phyloP scores from a whole-genome alignment of 2,888 invertebrate genomes.

The Phorcus lineatus region DNA sequence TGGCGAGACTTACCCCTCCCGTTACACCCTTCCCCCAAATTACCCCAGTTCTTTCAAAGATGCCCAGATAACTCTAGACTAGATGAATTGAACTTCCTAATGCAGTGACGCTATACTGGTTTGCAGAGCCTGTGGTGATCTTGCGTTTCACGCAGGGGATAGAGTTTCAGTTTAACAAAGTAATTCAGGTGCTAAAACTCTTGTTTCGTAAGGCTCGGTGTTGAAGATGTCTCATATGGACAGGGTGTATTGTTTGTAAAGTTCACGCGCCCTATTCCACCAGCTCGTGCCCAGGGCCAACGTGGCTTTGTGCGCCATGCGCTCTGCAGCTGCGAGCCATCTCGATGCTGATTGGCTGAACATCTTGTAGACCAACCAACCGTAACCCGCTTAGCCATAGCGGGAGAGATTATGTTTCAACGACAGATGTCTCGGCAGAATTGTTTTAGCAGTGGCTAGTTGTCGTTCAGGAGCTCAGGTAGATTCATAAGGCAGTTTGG shows the following conservation, averaged over 20 bases:
- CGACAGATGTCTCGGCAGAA: slow-evolving; percentile 1
- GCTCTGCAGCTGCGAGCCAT: background rate
- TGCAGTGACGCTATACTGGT: too few relatives aligned
- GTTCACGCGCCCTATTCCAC: background rate
- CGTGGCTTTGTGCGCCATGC: background rate
- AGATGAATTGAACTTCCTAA: too few relatives aligned
- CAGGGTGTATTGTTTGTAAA: background rate
- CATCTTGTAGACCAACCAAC: background rate
- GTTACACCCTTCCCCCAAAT: too few relatives aligned
- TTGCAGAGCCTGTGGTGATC: too few relatives aligned
- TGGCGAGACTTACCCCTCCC: too few relatives aligned
- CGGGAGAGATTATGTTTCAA: slow-evolving; percentile 7
- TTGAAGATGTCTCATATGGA: background rate
- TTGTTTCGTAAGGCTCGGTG: background rate
- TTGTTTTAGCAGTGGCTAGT: background rate
- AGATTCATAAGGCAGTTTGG: too few relatives aligned
- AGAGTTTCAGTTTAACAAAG: background rate
- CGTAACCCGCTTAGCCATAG: background rate
- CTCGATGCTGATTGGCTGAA: background rate
- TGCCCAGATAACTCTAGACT: too few relatives aligned
- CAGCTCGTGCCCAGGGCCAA: background rate
- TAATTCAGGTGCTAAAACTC: background rate
- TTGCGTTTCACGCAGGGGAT: background rate
- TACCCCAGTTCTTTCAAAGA: too few relatives aligned
- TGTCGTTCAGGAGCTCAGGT: too few relatives aligned